Base-by-base conservation (phyloP, 2,113 vertebrate species). In the Guaruba guarouba region DNA sequence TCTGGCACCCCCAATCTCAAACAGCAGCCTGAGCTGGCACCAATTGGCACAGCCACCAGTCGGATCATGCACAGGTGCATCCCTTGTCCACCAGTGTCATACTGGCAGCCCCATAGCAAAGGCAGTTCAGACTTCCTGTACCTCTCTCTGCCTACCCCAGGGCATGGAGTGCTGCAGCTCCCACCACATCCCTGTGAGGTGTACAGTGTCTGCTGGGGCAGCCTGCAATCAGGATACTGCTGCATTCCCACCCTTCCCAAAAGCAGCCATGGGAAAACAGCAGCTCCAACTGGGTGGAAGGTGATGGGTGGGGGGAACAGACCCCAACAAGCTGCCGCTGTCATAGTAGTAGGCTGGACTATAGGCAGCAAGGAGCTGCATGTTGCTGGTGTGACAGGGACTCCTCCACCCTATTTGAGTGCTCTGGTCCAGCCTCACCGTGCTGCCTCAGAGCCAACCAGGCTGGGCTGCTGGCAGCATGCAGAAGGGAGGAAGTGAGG, bases 101-200 rank as follows among this genome's bases (percentile, higher is more conserved):
- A 1, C 18, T 39, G 33, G 44, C 51, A 79, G 68, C 24, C 37
- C 17, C 8, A 0, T 2, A 3, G 44, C 24, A 0, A 35, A 18
- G 49, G 6, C 35, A 44, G 28, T 28, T 24, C 27, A 29, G 54
- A 23, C 9, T 24, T 49, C 35, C 29, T 0, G 1, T 9, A 23
- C 25, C 43, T 44, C 18, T 17, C 23, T 10, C 43, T 59, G 37
- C 37, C 49, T 28, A 52, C 7, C 13, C 37, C 3, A 0, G 27
- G 41, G 22, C 31, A 41, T 9, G 17, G 31, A 22, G 18, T 51
- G 28, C 12, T 1, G 19, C 59, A 48, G 67, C 29, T 66, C 29
- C 8, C 1, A 0, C 24, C 10, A 4, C 16, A 35, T 19, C 59
- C 59, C 35, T 1, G 0, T 27, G 10, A 1, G 0, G 11, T 25